Percentiles rank a stretch among this genome's conserved stretches.
Evolutionary conservation across 2,113 vertebrate species (phyloP).

Genomic region (Sciurus niger): DNA sequence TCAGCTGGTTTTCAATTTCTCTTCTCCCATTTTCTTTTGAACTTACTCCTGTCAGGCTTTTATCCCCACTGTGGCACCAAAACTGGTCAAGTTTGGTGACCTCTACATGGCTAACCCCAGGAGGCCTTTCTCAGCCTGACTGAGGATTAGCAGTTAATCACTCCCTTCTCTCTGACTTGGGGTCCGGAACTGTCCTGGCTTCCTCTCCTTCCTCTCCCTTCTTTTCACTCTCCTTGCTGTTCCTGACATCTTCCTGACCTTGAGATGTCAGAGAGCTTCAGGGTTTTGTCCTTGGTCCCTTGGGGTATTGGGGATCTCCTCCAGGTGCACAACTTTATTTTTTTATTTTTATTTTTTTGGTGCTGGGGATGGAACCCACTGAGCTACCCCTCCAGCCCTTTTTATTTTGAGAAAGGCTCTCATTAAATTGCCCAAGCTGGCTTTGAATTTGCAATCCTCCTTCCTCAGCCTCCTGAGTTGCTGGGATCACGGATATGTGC

Average conservation of each 20-base stretch:
- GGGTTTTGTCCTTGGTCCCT: background rate
- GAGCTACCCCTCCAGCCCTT: background rate
- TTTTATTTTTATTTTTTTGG: background rate
- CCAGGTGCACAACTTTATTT: background rate
- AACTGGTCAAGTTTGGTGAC: background rate
- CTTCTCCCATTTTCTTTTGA: background rate
- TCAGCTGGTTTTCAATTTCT: background rate
- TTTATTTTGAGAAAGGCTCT: background rate
- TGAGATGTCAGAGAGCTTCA: background rate
- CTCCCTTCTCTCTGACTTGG: background rate
- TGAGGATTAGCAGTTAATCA: no score
- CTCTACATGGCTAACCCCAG: background rate
- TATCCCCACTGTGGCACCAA: background rate
- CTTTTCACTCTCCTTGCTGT: background rate
- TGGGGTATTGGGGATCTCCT: background rate
- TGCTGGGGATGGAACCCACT: background rate
- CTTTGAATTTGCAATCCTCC: background rate
- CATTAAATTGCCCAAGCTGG: background rate
- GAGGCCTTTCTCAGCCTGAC: background rate
- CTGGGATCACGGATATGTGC: background rate
- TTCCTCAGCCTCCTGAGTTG: background rate
- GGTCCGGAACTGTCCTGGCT: rapidly evolving
- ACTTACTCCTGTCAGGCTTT: background rate
- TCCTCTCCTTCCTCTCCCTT: background rate
- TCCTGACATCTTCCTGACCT: background rate